A percentile compares a stretch with the other conserved stretches of the same genome.
Conservation (phyloP, 2,113 vertebrate genomes). For the Henicopernis longicauda region DNA sequence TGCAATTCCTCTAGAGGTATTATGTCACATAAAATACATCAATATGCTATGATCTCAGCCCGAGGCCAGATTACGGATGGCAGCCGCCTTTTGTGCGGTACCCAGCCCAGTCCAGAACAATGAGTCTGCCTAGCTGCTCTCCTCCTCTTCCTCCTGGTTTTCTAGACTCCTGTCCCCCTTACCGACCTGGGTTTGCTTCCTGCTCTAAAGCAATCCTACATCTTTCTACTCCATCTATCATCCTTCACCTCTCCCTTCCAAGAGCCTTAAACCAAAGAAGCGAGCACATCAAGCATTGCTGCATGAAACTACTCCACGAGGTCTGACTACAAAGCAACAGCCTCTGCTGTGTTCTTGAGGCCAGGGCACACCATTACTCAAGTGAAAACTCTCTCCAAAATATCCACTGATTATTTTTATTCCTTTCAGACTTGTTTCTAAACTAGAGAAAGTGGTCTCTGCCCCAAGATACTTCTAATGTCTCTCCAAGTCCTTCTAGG, state of each 20-base stretch:
- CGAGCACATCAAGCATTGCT: background rate
- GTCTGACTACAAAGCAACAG: background rate
- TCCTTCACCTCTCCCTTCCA: background rate
- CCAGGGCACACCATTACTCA: background rate
- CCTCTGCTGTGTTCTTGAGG: background rate
- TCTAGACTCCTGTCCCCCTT: background rate
- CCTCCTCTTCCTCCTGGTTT: background rate
- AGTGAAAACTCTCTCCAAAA: background rate
- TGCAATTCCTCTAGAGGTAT: background rate
- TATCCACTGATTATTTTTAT: background rate
- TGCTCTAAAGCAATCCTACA: background rate
- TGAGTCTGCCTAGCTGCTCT: background rate
- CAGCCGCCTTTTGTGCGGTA: background rate
- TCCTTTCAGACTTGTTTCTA: background rate
- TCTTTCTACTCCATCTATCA: background rate
- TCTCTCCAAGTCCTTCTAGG: background rate
- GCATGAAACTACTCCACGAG: background rate
- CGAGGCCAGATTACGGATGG: background rate
- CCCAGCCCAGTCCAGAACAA: background rate
- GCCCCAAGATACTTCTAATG: background rate
- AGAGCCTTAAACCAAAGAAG: background rate
- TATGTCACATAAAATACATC: conserved; percentile 7
- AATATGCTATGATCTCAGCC: background rate
- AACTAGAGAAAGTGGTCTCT: background rate
- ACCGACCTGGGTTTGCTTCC: background rate